These are phyloP conservation scores for Pelobates fuscus DNA, from an alignment of 2,113 vertebrate species.

Conservation along the genomic window DNA sequence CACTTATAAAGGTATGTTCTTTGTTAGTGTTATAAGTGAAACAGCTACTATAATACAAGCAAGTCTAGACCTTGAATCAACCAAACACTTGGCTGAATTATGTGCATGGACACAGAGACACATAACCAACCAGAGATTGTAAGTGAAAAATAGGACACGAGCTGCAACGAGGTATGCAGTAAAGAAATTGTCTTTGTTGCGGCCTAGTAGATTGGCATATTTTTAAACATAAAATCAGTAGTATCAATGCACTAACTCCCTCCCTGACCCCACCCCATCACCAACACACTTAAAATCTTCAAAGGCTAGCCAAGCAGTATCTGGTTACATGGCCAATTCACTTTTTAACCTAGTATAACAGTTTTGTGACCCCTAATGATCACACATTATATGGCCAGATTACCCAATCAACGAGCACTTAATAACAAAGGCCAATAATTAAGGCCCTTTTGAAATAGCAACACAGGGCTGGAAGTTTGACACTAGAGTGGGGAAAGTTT, in stretches of 20 bases:
- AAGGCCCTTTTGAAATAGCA: slow-evolving; percentile 41
- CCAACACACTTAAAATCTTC: slow-evolving; percentile 39
- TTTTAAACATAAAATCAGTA: slow-evolving; percentile 37
- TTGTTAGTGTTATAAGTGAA: too few species aligned
- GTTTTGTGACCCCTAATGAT: slow-evolving; percentile 49
- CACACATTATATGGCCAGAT: slow-evolving; percentile 49
- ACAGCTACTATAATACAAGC: too few species aligned
- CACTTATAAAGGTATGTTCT: too few species aligned
- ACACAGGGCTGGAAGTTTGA: slow-evolving; percentile 40
- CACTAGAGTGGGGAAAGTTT: slow-evolving; percentile 46
- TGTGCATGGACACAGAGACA: too few species aligned
- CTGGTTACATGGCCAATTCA: slow-evolving; percentile 48
- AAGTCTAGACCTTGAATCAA: too few species aligned
- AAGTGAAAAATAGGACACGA: too few species aligned
- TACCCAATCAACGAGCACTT: slow-evolving; percentile 49
- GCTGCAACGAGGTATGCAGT: too few species aligned
- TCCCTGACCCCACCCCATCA: slow-evolving; percentile 10
- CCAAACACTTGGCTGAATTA: too few species aligned
- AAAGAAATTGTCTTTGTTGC: too few species aligned
- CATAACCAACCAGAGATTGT: too few species aligned
- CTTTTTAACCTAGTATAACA: slow-evolving; percentile 48
- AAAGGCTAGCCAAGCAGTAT: slow-evolving; percentile 39
- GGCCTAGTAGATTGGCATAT: too few species aligned
- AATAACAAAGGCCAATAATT: slow-evolving; percentile 50
- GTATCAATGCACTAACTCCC: not conserved